Percentiles rank a stretch among this genome's conserved stretches.
These are phyloP conservation scores for Crotalus tigris DNA, from an alignment of 2,113 vertebrate species.

Conservation along the genomic window DNA sequence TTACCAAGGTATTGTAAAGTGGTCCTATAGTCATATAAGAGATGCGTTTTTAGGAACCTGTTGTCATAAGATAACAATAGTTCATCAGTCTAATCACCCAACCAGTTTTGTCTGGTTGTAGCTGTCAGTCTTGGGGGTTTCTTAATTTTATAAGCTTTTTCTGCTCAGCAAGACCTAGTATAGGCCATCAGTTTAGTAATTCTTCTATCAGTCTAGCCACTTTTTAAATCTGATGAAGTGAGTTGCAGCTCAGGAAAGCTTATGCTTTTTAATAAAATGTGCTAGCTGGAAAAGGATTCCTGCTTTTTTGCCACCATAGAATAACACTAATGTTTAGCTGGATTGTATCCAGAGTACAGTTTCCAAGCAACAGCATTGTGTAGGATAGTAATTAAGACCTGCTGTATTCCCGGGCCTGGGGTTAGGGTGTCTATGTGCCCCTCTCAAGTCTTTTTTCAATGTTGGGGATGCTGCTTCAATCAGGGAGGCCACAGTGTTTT, in stretches of 20 bases:
- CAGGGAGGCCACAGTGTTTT: neutral
- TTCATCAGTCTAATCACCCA: neutral
- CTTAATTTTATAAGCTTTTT: neutral
- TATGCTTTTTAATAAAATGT: neutral
- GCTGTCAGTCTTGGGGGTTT: neutral
- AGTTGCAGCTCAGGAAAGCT: neutral
- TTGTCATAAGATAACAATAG: neutral
- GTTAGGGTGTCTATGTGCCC: neutral
- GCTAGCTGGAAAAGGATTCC: neutral
- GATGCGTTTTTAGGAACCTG: neutral
- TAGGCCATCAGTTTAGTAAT: neutral
- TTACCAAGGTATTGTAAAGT: no score
- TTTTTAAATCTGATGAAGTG: neutral
- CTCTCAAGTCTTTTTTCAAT: neutral
- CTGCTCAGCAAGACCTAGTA: neutral
- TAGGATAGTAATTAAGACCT: neutral
- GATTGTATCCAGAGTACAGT: neutral
- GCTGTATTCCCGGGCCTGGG: neutral
- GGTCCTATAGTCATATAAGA: neutral
- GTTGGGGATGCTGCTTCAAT: neutral
- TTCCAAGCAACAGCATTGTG: neutral
- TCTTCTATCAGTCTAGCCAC: neutral
- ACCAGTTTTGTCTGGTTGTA: neutral
- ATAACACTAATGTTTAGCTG: neutral
- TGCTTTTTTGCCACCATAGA: neutral